Evolutionary conservation across 1,140 invertebrate genomes (phyloP), one percentile per base, ranked within the genome.

Genomic region (Drosophila dunni): DNA sequence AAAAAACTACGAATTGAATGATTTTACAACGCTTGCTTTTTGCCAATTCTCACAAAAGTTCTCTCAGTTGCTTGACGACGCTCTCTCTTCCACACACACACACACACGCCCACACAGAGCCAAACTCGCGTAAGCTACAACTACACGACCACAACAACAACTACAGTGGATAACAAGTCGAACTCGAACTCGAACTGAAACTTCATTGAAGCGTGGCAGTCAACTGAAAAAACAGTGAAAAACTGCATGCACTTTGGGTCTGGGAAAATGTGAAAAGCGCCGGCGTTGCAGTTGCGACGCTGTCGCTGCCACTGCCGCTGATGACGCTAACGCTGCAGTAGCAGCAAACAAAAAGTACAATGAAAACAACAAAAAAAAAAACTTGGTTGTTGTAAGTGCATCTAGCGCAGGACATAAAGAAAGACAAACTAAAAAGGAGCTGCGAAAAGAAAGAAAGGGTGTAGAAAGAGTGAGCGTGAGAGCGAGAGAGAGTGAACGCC

Each of bases 191-290:
- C 74, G 82, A 90, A 78, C 70, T 78, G 70, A 68, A 75, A 78
- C 85, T 83, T 79, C 81, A 91, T 90, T 91, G 88, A 86, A 90
- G 88, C 88, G 88, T 91, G 65, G 79, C 78, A 80, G 78, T 81
- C 78, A 79, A 83, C 82, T 80, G 74, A 82, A 79, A 79, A 82
- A 86, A 66, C 62, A 58, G 63, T 72, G 62, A 66, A 86, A 76
- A 63, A 63, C 62, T 58, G 61, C 76, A 46, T 66, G 63, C 75
- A 62, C 45, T 45, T 29, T 73, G 51, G 64, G 53, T 53, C 50
- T 51, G 48, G 57, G 45, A 76, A 70, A 71, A 76, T 56, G 68
- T 62, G 46, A 56, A 60, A 72, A 54, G 64, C 45, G 67, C 34
- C 51, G 51, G 57, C 61, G 54, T n/a, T 44, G 58, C 58, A 48